phyloP scores from a whole-genome alignment of 2,888 invertebrate genomes.

The Monoplex corrugatus region DNA sequence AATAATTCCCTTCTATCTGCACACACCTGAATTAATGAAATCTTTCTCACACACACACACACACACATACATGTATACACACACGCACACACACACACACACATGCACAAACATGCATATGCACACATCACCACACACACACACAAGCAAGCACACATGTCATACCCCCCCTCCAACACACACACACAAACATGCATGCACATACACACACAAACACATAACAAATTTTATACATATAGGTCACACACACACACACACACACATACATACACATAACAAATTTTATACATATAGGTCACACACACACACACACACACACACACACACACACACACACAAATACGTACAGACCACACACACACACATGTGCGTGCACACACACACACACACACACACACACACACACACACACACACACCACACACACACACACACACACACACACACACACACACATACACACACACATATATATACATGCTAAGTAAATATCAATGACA shows the following conservation, averaged over 20 bases:
- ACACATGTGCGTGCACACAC: too few species aligned
- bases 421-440: neutral
- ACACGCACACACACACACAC: constrained; percentile 1
- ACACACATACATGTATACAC: neutral
- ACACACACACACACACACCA: neutral
- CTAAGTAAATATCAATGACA: neutral
- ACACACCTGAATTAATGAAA: too few species aligned
- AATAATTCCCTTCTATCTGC: too few species aligned
- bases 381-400: neutral
- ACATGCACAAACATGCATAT: constrained; percentile 15
- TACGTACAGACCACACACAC: neutral
- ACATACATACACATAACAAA: neutral
- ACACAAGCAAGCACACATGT: neutral
- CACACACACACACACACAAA: neutral
- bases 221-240: too few species aligned
- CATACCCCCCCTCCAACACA: too few species aligned
- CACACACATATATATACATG: too few species aligned
- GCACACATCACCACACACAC: neutral
- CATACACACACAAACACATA: too few species aligned
- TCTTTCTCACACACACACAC: too few species aligned
- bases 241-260: neutral
- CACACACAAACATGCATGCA: too few species aligned
- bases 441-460: too few species aligned
- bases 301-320: neutral
- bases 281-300: neutral